A percentile compares a stretch with the other conserved stretches of the same genome.
Conservation (phyloP, 2,113 vertebrate genomes). For the Galemys pyrenaicus region DNA sequence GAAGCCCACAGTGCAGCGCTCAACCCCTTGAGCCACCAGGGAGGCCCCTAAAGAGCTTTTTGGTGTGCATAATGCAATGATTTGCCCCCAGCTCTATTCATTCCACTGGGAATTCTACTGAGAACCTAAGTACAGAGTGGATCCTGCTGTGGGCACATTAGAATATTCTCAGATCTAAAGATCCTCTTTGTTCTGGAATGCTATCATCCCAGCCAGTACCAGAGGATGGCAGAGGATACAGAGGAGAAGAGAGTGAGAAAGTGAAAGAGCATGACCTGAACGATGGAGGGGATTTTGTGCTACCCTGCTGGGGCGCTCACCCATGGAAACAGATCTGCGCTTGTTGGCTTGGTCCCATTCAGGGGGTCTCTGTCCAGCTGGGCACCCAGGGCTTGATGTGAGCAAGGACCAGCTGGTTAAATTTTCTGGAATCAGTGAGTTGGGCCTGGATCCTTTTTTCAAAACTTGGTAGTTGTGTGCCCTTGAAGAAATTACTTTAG, state of each 20-base stretch:
- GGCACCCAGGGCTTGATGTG: background rate
- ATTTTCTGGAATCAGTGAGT: background rate
- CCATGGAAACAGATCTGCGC: background rate
- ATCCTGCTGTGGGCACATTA: background rate
- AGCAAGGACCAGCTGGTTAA: background rate
- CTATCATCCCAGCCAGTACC: background rate
- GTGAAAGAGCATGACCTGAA: background rate
- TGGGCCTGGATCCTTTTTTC: background rate
- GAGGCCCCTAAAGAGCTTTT: background rate
- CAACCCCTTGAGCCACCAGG: too few relatives aligned
- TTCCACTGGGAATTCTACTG: background rate
- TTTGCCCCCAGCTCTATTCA: background rate
- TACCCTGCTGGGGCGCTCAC: background rate
- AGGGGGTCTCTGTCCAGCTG: background rate
- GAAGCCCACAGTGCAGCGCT: too few relatives aligned
- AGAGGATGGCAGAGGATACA: background rate
- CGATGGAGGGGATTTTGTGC: too few relatives aligned
- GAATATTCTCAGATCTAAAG: background rate
- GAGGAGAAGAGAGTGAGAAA: background rate
- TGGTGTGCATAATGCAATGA: background rate
- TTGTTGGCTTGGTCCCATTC: background rate
- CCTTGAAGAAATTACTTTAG: background rate
- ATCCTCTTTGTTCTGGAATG: background rate
- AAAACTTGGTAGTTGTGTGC: background rate
- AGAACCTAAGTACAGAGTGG: background rate